Percentiles rank a stretch among this genome's conserved stretches.
phyloP scores from a whole-genome alignment of 1,140 invertebrate genomes.

The Steinernema khuongi region DNA sequence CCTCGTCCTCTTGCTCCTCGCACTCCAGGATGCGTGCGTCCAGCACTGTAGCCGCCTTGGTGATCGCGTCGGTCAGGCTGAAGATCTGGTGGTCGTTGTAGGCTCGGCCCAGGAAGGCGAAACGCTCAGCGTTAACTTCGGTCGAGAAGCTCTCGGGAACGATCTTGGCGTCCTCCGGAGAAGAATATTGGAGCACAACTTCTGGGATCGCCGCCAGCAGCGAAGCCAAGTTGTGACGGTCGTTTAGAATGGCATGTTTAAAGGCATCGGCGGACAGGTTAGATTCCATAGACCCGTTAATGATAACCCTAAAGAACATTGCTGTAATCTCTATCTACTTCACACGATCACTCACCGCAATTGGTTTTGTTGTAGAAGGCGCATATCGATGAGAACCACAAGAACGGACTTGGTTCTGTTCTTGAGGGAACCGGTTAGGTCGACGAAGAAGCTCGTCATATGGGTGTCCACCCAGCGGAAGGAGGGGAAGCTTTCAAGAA shows the following conservation, averaged over 20 bases:
- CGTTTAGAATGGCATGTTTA: neutral
- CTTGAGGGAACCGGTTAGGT: constrained; percentile 4
- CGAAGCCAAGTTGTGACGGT: neutral
- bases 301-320: constrained; percentile 16
- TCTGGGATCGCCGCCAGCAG: neutral
- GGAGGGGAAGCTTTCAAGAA: neutral
- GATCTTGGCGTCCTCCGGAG: neutral
- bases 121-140: neutral
- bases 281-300: constrained; percentile 22
- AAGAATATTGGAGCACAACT: neutral
- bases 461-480: constrained; percentile 22
- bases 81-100: constrained; percentile 21
- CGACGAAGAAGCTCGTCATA: constrained; percentile 16
- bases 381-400: constrained; percentile 3
- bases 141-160: neutral
- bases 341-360: constrained; percentile 7
- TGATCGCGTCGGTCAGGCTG: neutral
- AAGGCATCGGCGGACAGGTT: neutral
- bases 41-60: constrained; percentile 1
- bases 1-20: constrained; percentile 15
- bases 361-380: neutral
- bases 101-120: neutral
- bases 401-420: neutral
- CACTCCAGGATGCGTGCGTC: neutral
- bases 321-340: neutral